These are phyloP conservation scores for Ridgeia piscesae DNA, from an alignment of 1,140 invertebrate species.

Conservation along the genomic window DNA sequence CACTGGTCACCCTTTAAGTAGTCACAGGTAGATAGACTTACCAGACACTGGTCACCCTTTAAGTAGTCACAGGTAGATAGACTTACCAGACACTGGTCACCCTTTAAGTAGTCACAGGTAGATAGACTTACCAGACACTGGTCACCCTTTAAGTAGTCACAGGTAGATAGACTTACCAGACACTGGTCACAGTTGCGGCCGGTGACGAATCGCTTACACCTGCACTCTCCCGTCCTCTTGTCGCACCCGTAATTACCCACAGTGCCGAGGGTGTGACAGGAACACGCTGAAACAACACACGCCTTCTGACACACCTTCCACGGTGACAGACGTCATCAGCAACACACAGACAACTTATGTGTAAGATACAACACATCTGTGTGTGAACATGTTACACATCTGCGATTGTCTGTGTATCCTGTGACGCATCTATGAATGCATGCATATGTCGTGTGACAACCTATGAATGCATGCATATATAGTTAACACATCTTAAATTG, in stretches of 20 bases:
- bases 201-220: slow-evolving; percentile 64
- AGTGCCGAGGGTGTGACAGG: slow-evolving; percentile 50
- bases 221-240: slow-evolving; percentile 83
- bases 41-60: too few species aligned
- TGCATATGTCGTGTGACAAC: neutral
- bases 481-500: neutral
- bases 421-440: neutral
- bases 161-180: slow-evolving; percentile 55
- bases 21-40: too few species aligned
- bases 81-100: too few species aligned
- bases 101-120: too few species aligned
- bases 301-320: neutral
- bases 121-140: too few species aligned
- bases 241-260: slow-evolving; percentile 68
- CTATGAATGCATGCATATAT: neutral
- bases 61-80: too few species aligned
- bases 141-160: too few species aligned
- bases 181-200: slow-evolving; percentile 65
- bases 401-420: neutral
- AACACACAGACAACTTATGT: too few species aligned
- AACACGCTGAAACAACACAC: slow-evolving; percentile 45
- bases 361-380: neutral
- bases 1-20: too few species aligned
- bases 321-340: neutral
- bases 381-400: neutral